These are phyloP conservation scores for Lophius piscatorius DNA, from an alignment of 2,113 vertebrate species.

Conservation along the genomic window DNA sequence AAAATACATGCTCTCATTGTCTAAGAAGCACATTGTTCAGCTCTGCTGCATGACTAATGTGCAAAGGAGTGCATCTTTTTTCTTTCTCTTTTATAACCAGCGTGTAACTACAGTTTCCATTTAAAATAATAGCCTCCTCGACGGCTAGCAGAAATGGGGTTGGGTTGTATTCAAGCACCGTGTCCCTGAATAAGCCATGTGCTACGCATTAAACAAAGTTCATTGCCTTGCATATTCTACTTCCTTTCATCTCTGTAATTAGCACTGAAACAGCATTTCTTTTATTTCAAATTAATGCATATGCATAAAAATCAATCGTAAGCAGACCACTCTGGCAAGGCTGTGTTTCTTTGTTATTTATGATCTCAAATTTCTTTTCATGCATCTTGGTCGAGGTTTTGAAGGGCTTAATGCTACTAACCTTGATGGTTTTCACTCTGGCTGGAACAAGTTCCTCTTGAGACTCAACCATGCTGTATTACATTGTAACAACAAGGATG, in stretches of 20 bases:
- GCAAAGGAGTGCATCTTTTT: constrained; percentile 14
- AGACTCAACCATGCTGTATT: constrained; percentile 26
- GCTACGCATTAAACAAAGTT: constrained; percentile 71
- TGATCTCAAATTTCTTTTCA: constrained; percentile 70
- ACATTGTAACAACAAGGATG: too few species aligned
- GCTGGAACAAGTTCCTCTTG: constrained; percentile 45
- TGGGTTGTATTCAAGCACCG: constrained; percentile 50
- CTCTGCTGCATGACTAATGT: constrained; percentile 28
- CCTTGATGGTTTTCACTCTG: constrained; percentile 66
- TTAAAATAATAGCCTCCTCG: constrained; percentile 25
- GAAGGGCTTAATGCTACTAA: constrained; percentile 50
- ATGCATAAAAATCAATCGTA: constrained; percentile 81
- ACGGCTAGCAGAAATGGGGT: constrained; percentile 30
- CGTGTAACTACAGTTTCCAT: constrained; percentile 41
- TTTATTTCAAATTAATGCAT: constrained; percentile 82
- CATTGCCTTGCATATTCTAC: constrained; percentile 76
- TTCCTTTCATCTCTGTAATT: constrained; percentile 81
- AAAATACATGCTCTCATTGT: constrained; percentile 56
- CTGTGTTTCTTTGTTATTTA: constrained; percentile 81
- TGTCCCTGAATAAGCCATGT: constrained; percentile 69
- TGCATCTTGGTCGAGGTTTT: constrained; percentile 53
- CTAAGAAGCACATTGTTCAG: constrained; percentile 32
- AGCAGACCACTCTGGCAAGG: constrained; percentile 69
- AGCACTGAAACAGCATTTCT: constrained; percentile 79
- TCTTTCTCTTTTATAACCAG: constrained; percentile 7